These are phyloP conservation scores for Symphodus melops DNA, from an alignment of 2,113 vertebrate genomes.

Conservation along the genomic window DNA sequence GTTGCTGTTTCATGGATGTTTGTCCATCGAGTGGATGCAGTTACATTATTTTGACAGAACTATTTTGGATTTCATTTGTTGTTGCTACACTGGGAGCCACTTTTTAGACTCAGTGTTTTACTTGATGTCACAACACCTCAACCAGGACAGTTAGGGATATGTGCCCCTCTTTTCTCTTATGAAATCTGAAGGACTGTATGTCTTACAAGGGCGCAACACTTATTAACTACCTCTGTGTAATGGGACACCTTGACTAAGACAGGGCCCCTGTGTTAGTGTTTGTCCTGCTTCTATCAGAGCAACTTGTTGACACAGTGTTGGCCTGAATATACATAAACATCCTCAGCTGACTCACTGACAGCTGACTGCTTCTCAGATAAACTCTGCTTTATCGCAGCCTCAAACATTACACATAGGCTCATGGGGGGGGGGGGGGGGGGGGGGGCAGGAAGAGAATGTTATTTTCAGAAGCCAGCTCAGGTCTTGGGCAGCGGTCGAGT, in stretches of 20 bases:
- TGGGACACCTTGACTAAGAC: background rate
- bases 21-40: no score
- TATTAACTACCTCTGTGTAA: background rate
- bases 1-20: no score
- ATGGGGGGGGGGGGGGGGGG: slow-evolving; percentile 15
- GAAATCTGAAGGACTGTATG: background rate
- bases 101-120: no score
- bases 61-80: no score
- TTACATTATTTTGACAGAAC: no score
- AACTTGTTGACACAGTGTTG: slow-evolving; percentile 16
- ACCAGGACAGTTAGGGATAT: no score
- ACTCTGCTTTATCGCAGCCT: slow-evolving; percentile 14
- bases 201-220: background rate
- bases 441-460: slow-evolving; percentile 14
- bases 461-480: slow-evolving; percentile 3
- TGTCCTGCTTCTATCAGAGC: background rate
- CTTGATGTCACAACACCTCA: no score
- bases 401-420: slow-evolving; percentile 15
- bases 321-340: slow-evolving; percentile 30
- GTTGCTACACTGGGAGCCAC: no score
- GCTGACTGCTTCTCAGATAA: slow-evolving; percentile 56
- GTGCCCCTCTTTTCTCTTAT: background rate
- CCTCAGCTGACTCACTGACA: slow-evolving; percentile 62
- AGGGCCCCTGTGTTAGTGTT: background rate
- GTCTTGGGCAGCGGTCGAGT: background rate